Conservation (phyloP, 2,797 vertebrate genomes). For the Dryobates pubescens region DNA sequence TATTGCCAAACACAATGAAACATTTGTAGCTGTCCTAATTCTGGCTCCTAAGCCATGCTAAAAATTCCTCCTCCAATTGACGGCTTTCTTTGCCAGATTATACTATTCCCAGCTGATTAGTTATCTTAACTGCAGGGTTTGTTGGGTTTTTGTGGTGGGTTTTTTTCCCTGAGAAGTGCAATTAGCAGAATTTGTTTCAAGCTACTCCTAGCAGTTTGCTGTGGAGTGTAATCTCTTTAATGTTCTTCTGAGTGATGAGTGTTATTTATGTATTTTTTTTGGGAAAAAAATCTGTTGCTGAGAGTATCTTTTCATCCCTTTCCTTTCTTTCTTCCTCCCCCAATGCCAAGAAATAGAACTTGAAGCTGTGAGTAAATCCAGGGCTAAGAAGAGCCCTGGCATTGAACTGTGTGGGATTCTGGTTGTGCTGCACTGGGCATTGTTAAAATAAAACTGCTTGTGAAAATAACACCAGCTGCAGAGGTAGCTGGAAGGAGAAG, state of each 20-base stretch:
- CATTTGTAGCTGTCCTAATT: conserved; percentile 51
- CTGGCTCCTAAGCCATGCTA: conserved; percentile 19
- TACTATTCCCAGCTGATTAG: conserved; percentile 54
- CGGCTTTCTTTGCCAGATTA: conserved; percentile 53
- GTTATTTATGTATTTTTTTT: neutral
- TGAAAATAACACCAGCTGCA: fast-evolving
- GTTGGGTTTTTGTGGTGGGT: too few species aligned
- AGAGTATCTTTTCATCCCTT: neutral
- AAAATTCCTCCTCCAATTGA: conserved; percentile 46
- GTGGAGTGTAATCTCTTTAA: conserved; percentile 35
- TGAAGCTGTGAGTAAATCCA: neutral
- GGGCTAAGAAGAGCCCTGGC: neutral
- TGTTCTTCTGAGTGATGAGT: neutral
- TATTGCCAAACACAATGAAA: neutral
- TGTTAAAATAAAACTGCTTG: neutral
- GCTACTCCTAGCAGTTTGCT: conserved; percentile 4
- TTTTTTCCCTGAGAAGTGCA: conserved; percentile 21
- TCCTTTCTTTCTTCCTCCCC: neutral
- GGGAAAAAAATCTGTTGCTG: neutral
- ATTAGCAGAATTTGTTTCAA: conserved; percentile 49
- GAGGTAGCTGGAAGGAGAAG: neutral
- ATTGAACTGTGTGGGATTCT: neutral
- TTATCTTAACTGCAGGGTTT: neutral
- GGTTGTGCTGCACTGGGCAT: neutral
- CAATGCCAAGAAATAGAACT: neutral